phyloP scores from a whole-genome alignment of 92 coral and sea anemone genomes.

The Zoanthus gigantus region DNA sequence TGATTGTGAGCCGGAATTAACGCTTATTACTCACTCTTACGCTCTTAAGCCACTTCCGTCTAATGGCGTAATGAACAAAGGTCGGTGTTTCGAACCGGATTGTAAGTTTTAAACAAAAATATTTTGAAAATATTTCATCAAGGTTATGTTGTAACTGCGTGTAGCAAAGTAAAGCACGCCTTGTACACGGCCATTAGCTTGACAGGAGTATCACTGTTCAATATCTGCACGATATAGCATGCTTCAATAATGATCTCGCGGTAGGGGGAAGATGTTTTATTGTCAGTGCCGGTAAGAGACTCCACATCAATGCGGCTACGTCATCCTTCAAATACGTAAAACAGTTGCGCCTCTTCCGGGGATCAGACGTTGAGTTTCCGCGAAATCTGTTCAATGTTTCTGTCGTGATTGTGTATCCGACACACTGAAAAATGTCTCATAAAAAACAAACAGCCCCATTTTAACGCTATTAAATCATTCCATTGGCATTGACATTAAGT shows the following conservation, averaged over 20 bases:
- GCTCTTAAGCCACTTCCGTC: not conserved
- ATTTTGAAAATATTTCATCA: not conserved
- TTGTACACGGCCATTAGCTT: not conserved
- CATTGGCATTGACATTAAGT: not conserved
- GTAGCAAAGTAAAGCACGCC: not conserved
- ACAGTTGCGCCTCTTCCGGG: constrained; percentile 35
- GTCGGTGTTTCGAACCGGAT: constrained; percentile 25
- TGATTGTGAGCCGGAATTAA: not conserved
- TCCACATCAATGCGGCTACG: constrained; percentile 3
- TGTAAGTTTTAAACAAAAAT: not conserved
- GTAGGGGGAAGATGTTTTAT: not conserved
- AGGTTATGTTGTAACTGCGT: not conserved
- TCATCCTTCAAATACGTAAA: constrained; percentile 14
- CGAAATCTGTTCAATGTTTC: constrained; percentile 8
- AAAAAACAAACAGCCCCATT: not conserved
- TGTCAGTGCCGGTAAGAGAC: not conserved
- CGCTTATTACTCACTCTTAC: not conserved
- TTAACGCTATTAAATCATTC: not conserved
- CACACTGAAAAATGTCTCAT: not conserved
- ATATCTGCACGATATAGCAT: not conserved
- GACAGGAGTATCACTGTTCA: not conserved
- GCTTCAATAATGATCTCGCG: not conserved
- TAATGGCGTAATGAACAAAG: not conserved
- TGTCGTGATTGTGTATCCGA: not conserved
- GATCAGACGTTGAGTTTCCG: not conserved